Conservation (phyloP, 2,888 invertebrate species). For the Seladonia tumulorum region DNA sequence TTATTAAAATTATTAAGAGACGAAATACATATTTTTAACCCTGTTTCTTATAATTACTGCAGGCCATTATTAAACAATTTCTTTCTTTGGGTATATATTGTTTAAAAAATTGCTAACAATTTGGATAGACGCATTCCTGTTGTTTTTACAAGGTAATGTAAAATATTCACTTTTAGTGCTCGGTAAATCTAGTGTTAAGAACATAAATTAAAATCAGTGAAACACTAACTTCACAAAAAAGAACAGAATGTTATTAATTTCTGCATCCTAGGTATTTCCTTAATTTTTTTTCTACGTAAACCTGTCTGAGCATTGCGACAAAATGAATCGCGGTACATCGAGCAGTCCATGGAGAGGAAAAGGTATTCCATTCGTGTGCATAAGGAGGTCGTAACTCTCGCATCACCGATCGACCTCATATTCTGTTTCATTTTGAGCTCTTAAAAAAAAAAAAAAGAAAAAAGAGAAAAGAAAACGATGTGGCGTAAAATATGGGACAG, state of each 20-base stretch:
- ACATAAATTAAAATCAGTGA: neutral
- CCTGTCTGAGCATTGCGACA: neutral
- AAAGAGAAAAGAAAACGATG: neutral
- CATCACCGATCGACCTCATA: slow-evolving; percentile 34
- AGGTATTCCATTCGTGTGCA: slow-evolving; percentile 36
- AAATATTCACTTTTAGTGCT: neutral
- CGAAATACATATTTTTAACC: too few species aligned
- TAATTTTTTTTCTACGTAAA: slow-evolving; percentile 14
- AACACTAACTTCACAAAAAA: neutral
- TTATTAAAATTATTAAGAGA: too few species aligned
- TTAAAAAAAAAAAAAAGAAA: neutral
- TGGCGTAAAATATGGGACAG: slow-evolving; percentile 36
- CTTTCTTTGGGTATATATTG: neutral
- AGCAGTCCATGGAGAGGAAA: slow-evolving; percentile 34
- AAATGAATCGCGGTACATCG: slow-evolving; percentile 42
- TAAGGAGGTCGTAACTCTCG: slow-evolving; percentile 28
- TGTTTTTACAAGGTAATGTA: neutral
- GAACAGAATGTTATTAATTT: neutral
- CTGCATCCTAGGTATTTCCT: neutral
- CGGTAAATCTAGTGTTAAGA: neutral
- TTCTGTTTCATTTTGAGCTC: slow-evolving; percentile 32
- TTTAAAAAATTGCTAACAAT: neutral
- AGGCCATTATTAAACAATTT: neutral
- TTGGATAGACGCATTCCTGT: neutral
- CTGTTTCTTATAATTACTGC: too few species aligned